Percentiles rank a stretch among this genome's conserved stretches.
These are phyloP conservation scores for Anguilla megastoma DNA, from an alignment of 2,797 vertebrate species.

Conservation along the genomic window DNA sequence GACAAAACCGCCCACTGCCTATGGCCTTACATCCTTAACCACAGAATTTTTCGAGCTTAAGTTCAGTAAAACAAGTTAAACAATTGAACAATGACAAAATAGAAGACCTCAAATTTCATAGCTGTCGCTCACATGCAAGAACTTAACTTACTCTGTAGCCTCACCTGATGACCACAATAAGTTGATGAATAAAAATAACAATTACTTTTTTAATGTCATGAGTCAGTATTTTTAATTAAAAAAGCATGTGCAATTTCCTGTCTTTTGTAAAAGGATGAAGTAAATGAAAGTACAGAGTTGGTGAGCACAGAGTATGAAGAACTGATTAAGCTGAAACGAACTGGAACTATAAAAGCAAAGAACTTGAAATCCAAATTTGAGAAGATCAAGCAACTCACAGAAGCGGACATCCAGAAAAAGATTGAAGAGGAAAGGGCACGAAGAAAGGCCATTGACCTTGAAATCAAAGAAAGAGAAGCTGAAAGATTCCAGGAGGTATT, in stretches of 20 bases:
- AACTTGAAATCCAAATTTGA: constrained; percentile 98
- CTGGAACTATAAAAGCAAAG: constrained; percentile 95
- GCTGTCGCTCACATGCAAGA: not conserved
- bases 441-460: constrained; percentile 89
- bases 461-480: constrained; percentile 94
- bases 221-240: not conserved
- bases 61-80: not conserved
- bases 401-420: constrained; percentile 96
- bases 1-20: too few species aligned
- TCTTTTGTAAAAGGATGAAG: constrained; percentile 77
- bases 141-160: not conserved
- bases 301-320: constrained; percentile 93
- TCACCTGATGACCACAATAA: not conserved
- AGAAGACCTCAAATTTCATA: not conserved
- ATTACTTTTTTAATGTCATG: too few species aligned
- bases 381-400: constrained; percentile 94
- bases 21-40: too few species aligned
- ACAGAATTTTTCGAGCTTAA: too few species aligned
- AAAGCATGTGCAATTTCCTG: not conserved
- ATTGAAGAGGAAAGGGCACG: constrained; percentile 92
- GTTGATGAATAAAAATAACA: not conserved
- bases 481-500: constrained; percentile 88
- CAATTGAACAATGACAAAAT: not conserved
- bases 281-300: constrained; percentile 84
- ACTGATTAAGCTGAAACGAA: constrained; percentile 91